Conservation (phyloP, 1,140 invertebrate species). For the Melitaea cinxia region DNA sequence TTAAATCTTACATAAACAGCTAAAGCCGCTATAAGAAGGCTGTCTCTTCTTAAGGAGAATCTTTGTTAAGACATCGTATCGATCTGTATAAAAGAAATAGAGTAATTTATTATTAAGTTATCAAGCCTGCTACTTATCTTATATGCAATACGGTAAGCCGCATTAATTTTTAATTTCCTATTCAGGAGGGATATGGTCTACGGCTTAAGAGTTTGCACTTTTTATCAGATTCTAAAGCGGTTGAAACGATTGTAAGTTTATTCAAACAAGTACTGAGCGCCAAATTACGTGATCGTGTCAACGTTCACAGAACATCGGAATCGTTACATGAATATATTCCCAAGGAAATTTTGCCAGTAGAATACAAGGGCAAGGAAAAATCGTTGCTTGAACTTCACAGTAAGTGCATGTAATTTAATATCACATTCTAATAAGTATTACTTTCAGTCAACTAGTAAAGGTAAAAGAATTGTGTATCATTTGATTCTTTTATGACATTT, state of each 20-base stretch:
- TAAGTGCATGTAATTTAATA: slow-evolving; percentile 22
- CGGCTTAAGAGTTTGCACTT: slow-evolving; percentile 45
- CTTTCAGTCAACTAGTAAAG: too few species aligned
- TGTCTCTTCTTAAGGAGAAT: too few species aligned
- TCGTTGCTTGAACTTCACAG: slow-evolving; percentile 39
- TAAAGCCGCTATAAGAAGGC: too few species aligned
- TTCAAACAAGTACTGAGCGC: slow-evolving; percentile 41
- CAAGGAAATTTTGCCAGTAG: slow-evolving; percentile 44
- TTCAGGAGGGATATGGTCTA: slow-evolving; percentile 50
- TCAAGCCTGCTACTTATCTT: too few species aligned
- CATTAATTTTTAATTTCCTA: neutral
- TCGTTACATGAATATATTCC: slow-evolving; percentile 38
- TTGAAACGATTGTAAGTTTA: slow-evolving; percentile 40
- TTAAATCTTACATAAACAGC: too few species aligned
- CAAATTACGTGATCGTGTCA: slow-evolving; percentile 41
- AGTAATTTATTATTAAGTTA: too few species aligned
- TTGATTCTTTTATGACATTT: too few species aligned
- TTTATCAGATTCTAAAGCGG: slow-evolving; percentile 38
- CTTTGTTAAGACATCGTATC: too few species aligned
- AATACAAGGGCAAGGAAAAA: slow-evolving; percentile 48
- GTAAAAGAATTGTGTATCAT: too few species aligned
- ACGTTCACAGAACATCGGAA: slow-evolving; percentile 38
- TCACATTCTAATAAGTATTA: neutral
- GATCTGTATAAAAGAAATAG: too few species aligned
- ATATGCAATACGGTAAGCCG: too few species aligned